Evolutionary conservation across 2,797 vertebrate genomes (phyloP).

Genomic region (Platalea minor): DNA sequence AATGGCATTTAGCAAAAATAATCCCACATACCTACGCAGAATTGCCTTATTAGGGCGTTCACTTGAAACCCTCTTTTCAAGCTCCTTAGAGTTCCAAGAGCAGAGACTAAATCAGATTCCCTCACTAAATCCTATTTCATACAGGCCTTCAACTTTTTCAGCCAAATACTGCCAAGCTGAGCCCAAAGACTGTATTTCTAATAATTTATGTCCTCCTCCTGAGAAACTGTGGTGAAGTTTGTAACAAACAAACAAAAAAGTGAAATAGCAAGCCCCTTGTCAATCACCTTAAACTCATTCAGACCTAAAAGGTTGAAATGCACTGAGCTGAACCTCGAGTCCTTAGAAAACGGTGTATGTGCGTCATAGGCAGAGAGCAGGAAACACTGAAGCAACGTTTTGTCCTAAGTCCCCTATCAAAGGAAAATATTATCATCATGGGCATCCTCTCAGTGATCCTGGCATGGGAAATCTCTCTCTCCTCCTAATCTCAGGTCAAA

Average conservation of each 20-base stretch:
- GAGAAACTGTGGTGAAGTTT: neutral
- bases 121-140: neutral
- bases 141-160: neutral
- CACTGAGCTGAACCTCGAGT: neutral
- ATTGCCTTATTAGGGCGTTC: neutral
- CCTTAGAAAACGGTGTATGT: neutral
- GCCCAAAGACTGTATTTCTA: neutral
- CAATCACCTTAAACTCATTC: neutral
- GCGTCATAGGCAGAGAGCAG: neutral
- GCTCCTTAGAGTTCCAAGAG: neutral
- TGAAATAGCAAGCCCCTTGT: neutral
- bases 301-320: neutral
- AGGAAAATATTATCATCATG: neutral
- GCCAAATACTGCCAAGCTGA: neutral
- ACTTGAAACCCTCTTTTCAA: neutral
- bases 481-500: neutral
- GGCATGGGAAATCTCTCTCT: fast-evolving
- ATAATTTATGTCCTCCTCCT: neutral
- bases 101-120: neutral
- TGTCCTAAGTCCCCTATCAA: neutral
- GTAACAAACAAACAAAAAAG: neutral
- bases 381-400: neutral
- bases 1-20: neutral
- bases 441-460: neutral
- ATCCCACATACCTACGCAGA: neutral